Evolutionary conservation across 2,797 vertebrate species (phyloP).

Genomic region (Argyrosomus regius): DNA sequence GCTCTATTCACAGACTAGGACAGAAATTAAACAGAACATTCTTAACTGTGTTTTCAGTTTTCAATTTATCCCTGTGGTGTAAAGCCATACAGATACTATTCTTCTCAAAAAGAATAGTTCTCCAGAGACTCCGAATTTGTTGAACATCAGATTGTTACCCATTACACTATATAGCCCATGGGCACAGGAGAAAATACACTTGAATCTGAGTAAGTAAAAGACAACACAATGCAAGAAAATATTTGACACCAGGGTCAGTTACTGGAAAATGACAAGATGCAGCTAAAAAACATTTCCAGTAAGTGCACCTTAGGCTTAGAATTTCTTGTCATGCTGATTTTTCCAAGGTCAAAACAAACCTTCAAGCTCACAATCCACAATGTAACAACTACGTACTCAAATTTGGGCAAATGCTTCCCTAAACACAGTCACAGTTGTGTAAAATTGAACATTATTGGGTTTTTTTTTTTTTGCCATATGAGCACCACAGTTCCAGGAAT

Average conservation of each 20-base stretch:
- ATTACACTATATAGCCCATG: too few species aligned
- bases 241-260: background rate
- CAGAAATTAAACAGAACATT: too few species aligned
- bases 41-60: too few species aligned
- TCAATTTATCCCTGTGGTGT: too few species aligned
- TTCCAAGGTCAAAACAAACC: conserved; percentile 19
- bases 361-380: conserved; percentile 6
- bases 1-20: too few species aligned
- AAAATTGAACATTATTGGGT: background rate
- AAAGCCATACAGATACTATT: too few species aligned
- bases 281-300: background rate
- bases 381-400: conserved; percentile 1
- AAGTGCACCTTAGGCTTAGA: background rate
- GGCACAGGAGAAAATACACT: background rate
- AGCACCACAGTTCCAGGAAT: background rate
- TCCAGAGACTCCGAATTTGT: too few species aligned
- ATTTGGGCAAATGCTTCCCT: background rate
- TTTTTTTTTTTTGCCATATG: conserved; percentile 10
- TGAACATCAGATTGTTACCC: too few species aligned
- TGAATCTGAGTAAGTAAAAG: background rate
- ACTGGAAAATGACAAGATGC: background rate
- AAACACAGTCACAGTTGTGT: conserved; percentile 13
- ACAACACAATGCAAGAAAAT: background rate
- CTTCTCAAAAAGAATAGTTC: too few species aligned
- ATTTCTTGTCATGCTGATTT: background rate